These are phyloP conservation scores for Leptodactylus fuscus DNA, from an alignment of 2,113 vertebrate species.

Conservation along the genomic window DNA sequence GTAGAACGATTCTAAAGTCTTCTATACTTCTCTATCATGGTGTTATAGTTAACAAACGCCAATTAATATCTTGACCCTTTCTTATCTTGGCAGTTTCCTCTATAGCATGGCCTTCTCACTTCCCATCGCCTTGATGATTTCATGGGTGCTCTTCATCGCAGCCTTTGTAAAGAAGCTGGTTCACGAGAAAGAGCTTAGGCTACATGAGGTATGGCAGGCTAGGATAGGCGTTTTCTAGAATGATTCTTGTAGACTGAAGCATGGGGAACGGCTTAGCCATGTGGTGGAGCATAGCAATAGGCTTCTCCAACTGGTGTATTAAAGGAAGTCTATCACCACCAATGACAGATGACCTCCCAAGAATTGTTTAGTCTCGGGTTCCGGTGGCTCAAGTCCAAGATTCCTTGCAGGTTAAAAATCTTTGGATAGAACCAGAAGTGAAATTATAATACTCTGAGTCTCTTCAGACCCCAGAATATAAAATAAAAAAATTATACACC, in stretches of 20 bases:
- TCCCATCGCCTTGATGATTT: conserved; percentile 91
- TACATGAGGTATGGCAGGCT: conserved; percentile 85
- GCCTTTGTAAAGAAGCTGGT: conserved; percentile 96
- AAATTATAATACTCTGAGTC: no score
- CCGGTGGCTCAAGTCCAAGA: no score
- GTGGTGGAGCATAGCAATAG: no score
- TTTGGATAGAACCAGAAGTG: no score
- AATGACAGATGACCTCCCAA: no score
- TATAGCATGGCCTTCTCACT: conserved; percentile 90
- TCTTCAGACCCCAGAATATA: no score
- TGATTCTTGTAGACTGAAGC: background rate
- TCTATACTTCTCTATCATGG: background rate
- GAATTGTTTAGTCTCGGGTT: no score
- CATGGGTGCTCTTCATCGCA: conserved; percentile 94
- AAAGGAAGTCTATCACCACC: no score
- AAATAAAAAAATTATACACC: no score
- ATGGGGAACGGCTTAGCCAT: no score
- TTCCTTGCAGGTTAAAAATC: no score
- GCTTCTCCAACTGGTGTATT: no score
- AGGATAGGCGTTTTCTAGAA: background rate
- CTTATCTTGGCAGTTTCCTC: conserved; percentile 83
- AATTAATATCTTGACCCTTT: background rate
- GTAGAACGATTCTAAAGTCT: background rate
- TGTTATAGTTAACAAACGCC: background rate
- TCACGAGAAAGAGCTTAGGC: conserved; percentile 92